Percentiles rank a stretch among this genome's conserved stretches.
phyloP scores from a whole-genome alignment of 2,113 vertebrate genomes.

The Uria lomvia region DNA sequence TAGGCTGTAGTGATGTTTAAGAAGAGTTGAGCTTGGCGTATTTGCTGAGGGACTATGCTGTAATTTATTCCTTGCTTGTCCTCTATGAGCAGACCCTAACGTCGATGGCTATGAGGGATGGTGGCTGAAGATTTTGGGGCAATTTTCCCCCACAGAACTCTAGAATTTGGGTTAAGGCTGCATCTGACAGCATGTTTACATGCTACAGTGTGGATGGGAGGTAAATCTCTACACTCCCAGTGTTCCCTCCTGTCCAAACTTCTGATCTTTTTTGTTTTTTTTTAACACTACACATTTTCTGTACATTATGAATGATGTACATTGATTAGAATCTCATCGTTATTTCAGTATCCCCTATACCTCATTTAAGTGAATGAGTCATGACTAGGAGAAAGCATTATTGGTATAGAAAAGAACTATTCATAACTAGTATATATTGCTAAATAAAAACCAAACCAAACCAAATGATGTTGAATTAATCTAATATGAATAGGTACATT shows the following conservation, averaged over 20 bases:
- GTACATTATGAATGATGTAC: neutral
- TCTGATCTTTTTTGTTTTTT: neutral
- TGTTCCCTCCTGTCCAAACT: neutral
- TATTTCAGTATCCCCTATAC: neutral
- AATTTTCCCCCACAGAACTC: neutral
- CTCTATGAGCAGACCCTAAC: neutral
- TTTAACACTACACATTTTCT: neutral
- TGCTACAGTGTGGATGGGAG: neutral
- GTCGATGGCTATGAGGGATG: neutral
- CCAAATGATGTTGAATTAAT: neutral
- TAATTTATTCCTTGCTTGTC: neutral
- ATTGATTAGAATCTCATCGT: neutral
- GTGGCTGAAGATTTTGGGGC: neutral
- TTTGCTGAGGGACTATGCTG: neutral
- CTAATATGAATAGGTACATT: conserved; percentile 22
- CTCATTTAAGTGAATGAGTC: neutral
- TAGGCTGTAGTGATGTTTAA: neutral
- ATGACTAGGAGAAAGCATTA: neutral
- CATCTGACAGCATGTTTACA: neutral
- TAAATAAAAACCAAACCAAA: neutral
- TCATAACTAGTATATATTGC: neutral
- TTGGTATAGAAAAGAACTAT: neutral
- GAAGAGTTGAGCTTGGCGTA: neutral
- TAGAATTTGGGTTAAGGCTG: neutral
- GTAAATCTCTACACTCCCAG: neutral